Evolutionary conservation across 2,797 vertebrate species (phyloP).

Genomic region (Hozukius guyotensis): DNA sequence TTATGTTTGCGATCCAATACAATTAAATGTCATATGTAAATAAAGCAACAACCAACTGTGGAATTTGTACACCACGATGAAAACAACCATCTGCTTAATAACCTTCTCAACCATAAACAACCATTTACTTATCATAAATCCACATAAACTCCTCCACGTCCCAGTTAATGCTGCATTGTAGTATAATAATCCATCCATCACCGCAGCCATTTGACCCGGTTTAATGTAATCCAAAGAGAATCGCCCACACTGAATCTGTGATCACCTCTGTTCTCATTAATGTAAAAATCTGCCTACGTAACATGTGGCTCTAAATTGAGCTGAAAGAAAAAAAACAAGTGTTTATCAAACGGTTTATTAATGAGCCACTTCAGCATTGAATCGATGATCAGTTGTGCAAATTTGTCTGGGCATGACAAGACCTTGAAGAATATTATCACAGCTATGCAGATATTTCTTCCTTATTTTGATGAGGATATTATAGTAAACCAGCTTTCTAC

Average conservation of each 20-base stretch:
- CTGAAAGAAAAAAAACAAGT: constrained; percentile 22
- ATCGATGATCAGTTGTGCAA: background rate
- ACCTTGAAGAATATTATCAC: background rate
- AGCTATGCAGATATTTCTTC: background rate
- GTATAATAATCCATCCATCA: constrained; percentile 65
- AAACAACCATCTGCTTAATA: constrained; percentile 65
- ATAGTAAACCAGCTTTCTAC: background rate
- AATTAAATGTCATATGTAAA: constrained; percentile 52
- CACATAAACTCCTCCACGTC: constrained; percentile 47
- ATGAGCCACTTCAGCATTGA: constrained; percentile 13
- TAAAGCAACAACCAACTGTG: constrained; percentile 12
- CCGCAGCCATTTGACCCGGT: constrained; percentile 69
- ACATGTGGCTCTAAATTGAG: constrained; percentile 26
- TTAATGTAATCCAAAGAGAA: constrained; percentile 70
- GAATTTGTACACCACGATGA: constrained; percentile 16
- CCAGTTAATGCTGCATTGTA: constrained; percentile 58
- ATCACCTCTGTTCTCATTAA: constrained; percentile 66
- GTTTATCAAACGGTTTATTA: constrained; percentile 40
- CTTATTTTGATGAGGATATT: background rate
- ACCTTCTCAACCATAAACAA: constrained; percentile 59
- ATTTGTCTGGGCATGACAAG: background rate
- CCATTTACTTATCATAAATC: constrained; percentile 59
- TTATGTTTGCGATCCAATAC: background rate
- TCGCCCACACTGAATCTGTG: constrained; percentile 51
- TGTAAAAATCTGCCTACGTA: constrained; percentile 52